Conservation (phyloP, 2,888 invertebrate genomes). For the Hirtodrosophila alboralis region DNA sequence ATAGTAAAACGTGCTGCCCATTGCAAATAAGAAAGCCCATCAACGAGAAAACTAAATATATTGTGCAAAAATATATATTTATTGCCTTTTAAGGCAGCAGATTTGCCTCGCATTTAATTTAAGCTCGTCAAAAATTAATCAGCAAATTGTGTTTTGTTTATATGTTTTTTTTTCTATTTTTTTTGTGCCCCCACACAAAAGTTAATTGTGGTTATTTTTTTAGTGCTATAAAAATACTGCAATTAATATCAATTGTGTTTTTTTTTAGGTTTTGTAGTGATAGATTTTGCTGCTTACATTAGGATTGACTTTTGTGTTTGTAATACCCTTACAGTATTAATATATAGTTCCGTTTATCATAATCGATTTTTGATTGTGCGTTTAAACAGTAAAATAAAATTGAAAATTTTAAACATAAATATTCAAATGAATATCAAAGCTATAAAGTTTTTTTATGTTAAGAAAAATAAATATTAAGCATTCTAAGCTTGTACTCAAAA, state of each 20-base stretch:
- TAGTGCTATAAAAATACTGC: conserved; percentile 61
- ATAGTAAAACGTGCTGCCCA: conserved; percentile 18
- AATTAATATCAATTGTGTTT: conserved; percentile 37
- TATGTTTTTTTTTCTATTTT: conserved; percentile 6
- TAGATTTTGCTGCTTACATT: conserved; percentile 51
- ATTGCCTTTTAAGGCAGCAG: conserved; percentile 11
- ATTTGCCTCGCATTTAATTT: conserved; percentile 32
- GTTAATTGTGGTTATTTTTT: conserved; percentile 2
- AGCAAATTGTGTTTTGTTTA: conserved; percentile 30
- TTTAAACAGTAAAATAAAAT: too few species aligned
- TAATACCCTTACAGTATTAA: conserved; percentile 20
- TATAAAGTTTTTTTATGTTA: too few species aligned
- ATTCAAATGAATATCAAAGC: too few species aligned
- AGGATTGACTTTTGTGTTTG: conserved; percentile 35
- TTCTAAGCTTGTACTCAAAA: too few species aligned
- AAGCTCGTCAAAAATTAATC: conserved; percentile 56
- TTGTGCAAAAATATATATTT: conserved; percentile 50
- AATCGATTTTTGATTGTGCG: neutral
- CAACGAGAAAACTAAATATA: conserved; percentile 10
- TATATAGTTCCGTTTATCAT: too few species aligned
- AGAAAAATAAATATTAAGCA: too few species aligned
- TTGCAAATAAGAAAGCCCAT: conserved; percentile 12
- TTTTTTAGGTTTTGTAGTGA: conserved; percentile 35
- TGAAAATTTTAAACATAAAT: too few species aligned
- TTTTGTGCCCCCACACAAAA: conserved; percentile 49